Evolutionary conservation across 2,797 vertebrate species (phyloP).

Genomic region (Capromys pilorides): DNA sequence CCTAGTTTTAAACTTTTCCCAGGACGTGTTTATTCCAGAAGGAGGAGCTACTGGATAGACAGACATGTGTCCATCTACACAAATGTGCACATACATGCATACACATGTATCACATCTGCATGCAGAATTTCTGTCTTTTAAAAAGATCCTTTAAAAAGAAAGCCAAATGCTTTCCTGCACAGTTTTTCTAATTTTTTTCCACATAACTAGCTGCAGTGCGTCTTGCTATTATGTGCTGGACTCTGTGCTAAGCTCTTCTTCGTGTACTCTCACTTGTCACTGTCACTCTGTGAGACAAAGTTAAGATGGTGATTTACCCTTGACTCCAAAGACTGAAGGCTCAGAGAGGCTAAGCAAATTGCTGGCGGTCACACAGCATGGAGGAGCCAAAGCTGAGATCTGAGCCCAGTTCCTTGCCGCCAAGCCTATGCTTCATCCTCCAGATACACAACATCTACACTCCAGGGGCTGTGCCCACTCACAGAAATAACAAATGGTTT

Average conservation of each 20-base stretch:
- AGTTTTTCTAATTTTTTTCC: constrained; percentile 30
- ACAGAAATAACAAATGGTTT: neutral
- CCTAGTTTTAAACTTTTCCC: neutral
- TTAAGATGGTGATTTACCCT: neutral
- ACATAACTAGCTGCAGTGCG: neutral
- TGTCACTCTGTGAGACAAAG: neutral
- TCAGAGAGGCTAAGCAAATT: constrained; percentile 29
- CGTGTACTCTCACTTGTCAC: neutral
- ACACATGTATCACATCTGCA: no score
- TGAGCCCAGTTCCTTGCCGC: neutral
- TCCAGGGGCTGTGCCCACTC: neutral
- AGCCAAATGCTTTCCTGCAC: neutral
- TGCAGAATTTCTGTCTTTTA: neutral
- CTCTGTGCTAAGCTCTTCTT: neutral
- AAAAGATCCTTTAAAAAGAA: constrained; percentile 32
- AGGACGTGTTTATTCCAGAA: neutral
- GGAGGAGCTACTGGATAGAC: neutral
- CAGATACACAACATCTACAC: neutral
- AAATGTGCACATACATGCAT: neutral
- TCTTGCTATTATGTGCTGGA: neutral
- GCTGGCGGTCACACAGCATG: neutral
- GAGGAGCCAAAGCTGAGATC: neutral
- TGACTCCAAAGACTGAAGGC: neutral
- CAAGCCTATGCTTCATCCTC: neutral
- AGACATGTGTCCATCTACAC: neutral